Evolutionary conservation across 1,140 invertebrate species (phyloP).

Genomic region (Drosophila insularis): DNA sequence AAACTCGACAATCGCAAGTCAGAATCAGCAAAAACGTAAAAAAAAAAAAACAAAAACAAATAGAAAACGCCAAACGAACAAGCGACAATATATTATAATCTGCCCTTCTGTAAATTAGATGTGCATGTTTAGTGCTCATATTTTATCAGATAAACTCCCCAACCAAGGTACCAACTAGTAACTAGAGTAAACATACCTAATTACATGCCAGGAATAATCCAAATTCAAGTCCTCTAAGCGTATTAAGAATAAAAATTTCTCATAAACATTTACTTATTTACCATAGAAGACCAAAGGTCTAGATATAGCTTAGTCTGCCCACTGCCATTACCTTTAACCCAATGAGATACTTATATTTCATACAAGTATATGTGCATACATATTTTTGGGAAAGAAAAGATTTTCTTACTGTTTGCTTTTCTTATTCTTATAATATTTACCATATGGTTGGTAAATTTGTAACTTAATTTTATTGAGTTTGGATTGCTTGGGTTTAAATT

Average conservation of each 20-base stretch:
- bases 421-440: too few species aligned
- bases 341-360: too few species aligned
- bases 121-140: slow-evolving; percentile 73
- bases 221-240: neutral
- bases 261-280: neutral
- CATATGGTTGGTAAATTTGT: too few species aligned
- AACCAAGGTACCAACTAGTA: slow-evolving; percentile 17
- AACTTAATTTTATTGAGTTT: too few species aligned
- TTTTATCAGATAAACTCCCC: slow-evolving; percentile 61
- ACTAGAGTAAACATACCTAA: slow-evolving; percentile 8
- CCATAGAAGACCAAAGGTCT: neutral
- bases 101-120: slow-evolving; percentile 61
- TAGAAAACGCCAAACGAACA: slow-evolving; percentile 16
- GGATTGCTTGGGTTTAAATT: too few species aligned
- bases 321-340: too few species aligned
- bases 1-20: slow-evolving; percentile 37
- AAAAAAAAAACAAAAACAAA: neutral
- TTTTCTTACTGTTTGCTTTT: too few species aligned
- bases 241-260: neutral
- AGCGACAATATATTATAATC: slow-evolving; percentile 61
- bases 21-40: slow-evolving; percentile 40
- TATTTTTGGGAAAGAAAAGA: too few species aligned
- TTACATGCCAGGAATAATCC: neutral
- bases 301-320: too few species aligned
- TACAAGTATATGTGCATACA: too few species aligned